These are phyloP conservation scores for Tor tambroides DNA, from an alignment of 2,113 vertebrate genomes.

Conservation along the genomic window DNA sequence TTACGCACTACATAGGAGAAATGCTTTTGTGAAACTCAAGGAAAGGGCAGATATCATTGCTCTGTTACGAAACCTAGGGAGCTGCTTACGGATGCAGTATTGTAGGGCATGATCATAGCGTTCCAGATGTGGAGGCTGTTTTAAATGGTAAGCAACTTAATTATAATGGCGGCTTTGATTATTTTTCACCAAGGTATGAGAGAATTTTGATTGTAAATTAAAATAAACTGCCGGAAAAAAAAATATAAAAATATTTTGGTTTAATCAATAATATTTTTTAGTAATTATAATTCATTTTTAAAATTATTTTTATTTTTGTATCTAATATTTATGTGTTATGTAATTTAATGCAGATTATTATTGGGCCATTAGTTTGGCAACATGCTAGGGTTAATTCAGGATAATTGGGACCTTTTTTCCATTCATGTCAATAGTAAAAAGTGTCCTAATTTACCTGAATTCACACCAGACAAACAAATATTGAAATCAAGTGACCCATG, in stretches of 20 bases:
- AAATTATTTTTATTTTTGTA: background rate
- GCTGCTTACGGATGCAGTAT: background rate
- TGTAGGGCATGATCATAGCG: background rate
- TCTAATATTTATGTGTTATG: background rate
- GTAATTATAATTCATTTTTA: too few species aligned
- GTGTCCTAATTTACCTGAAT: too few species aligned
- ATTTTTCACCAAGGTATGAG: background rate
- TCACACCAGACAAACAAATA: background rate
- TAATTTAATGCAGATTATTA: too few species aligned
- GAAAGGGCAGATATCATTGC: slow-evolving; percentile 1
- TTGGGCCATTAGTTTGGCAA: too few species aligned
- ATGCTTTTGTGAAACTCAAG: background rate
- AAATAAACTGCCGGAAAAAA: too few species aligned
- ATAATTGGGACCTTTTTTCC: background rate
- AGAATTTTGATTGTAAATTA: too few species aligned
- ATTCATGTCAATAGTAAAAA: too few species aligned
- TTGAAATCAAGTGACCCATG: background rate
- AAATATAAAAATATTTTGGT: too few species aligned
- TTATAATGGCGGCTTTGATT: background rate
- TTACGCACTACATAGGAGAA: slow-evolving; percentile 4
- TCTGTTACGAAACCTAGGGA: background rate
- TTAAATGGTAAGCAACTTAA: background rate
- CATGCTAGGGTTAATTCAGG: background rate
- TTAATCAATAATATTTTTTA: too few species aligned
- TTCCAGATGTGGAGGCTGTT: background rate